Percentiles rank a stretch among this genome's conserved stretches.
Evolutionary conservation across 1,140 invertebrate species (phyloP).

Genomic region (Oreohelix idahoensis): DNA sequence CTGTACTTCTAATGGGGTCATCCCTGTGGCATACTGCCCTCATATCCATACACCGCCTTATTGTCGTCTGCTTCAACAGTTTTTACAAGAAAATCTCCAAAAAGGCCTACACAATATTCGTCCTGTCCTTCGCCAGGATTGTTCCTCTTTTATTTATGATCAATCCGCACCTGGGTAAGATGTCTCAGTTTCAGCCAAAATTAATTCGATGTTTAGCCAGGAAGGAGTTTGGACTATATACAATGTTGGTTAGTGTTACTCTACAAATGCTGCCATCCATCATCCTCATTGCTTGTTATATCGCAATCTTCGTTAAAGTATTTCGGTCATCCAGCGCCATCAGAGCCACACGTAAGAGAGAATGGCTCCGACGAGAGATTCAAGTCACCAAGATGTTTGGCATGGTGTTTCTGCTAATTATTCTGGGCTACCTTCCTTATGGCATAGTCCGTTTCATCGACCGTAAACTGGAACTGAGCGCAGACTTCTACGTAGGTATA

Average conservation of each 20-base stretch:
- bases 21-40: constrained; percentile 72
- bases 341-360: constrained; percentile 58
- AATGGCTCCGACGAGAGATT: constrained; percentile 70
- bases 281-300: constrained; percentile 70
- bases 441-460: constrained; percentile 69
- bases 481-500: constrained; percentile 71
- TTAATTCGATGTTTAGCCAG: constrained; percentile 69
- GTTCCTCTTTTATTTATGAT: constrained; percentile 68
- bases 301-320: constrained; percentile 71
- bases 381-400: constrained; percentile 74
- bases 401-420: constrained; percentile 70
- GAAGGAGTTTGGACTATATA: constrained; percentile 66
- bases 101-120: constrained; percentile 67
- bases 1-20: constrained; percentile 68
- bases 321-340: constrained; percentile 62
- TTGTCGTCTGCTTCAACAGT: constrained; percentile 71
- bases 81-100: constrained; percentile 71
- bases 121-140: constrained; percentile 66
- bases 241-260: constrained; percentile 66
- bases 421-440: constrained; percentile 71
- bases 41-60: constrained; percentile 71
- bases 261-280: constrained; percentile 70
- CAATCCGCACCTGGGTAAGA: constrained; percentile 66
- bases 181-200: constrained; percentile 69
- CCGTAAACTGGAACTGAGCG: constrained; percentile 60